Evolutionary conservation across 2,797 vertebrate genomes (phyloP).

Genomic region (Adrianichthys oophorus): DNA sequence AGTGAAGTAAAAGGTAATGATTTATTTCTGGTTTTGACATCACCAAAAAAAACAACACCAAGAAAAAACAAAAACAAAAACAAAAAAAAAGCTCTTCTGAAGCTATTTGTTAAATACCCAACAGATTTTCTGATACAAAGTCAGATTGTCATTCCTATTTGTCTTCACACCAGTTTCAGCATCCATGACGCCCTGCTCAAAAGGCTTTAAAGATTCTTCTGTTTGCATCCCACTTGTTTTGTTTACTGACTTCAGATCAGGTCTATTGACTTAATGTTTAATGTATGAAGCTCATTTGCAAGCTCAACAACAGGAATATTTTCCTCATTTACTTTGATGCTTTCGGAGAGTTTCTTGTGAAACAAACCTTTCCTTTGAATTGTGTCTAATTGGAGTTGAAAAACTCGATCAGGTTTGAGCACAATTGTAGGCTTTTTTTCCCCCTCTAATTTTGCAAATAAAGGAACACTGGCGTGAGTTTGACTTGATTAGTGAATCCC

Average conservation of each 20-base stretch:
- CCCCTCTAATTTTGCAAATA: too few relatives aligned
- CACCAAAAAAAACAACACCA: too few relatives aligned
- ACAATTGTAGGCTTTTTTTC: not conserved
- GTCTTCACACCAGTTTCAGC: conserved; percentile 4
- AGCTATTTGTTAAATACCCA: too few relatives aligned
- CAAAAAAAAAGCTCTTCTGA: too few relatives aligned
- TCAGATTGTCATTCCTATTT: conserved; percentile 15
- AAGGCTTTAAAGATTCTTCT: conserved; percentile 30
- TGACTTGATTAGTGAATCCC: conserved; percentile 3
- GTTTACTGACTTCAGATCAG: conserved; percentile 31
- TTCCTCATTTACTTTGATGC: conserved; percentile 35
- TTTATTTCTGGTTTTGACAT: too few relatives aligned
- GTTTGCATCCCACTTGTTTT: conserved; percentile 53
- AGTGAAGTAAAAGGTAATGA: too few relatives aligned
- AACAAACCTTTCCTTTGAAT: too few relatives aligned
- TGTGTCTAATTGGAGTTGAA: too few relatives aligned
- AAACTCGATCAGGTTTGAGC: too few relatives aligned
- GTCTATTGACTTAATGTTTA: conserved; percentile 38
- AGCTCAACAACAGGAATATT: conserved; percentile 44
- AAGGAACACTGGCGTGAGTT: not conserved
- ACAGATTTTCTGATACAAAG: not conserved
- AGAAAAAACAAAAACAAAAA: too few relatives aligned
- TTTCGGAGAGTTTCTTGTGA: too few relatives aligned
- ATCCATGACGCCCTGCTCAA: conserved; percentile 23
- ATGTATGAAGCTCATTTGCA: conserved; percentile 63